These are phyloP conservation scores for Phytoseiulus persimilis DNA, from an alignment of 2,888 invertebrate species.

Conservation along the genomic window DNA sequence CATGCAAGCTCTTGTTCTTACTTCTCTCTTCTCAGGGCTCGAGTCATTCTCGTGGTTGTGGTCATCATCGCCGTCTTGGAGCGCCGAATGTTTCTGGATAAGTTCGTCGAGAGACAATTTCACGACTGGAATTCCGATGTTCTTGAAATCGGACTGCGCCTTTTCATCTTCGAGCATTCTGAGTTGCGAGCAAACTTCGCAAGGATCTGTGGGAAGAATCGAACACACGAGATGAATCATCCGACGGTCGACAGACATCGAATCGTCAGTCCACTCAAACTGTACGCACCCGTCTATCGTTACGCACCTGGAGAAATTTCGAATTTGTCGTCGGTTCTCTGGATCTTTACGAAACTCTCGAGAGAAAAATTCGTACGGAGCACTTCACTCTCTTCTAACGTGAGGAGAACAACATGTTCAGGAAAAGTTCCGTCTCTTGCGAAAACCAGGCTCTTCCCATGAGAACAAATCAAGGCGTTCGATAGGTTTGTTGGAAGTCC, in stretches of 20 bases:
- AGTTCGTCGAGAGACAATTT: neutral
- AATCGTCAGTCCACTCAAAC: too few relatives aligned
- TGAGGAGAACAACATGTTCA: neutral
- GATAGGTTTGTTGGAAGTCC: neutral
- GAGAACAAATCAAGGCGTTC: neutral
- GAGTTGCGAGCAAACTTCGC: neutral
- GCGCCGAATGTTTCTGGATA: neutral
- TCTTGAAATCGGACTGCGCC: neutral
- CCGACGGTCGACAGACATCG: too few relatives aligned
- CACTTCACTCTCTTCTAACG: neutral
- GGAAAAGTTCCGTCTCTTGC: neutral
- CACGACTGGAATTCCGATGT: neutral
- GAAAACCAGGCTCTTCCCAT: neutral
- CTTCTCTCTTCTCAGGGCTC: neutral
- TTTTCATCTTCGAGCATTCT: neutral
- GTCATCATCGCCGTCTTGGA: neutral
- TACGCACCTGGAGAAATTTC: neutral
- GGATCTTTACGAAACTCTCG: neutral
- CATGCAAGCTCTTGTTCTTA: too few relatives aligned
- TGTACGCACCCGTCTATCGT: neutral
- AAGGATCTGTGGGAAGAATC: neutral
- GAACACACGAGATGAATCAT: too few relatives aligned
- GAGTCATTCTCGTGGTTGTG: neutral
- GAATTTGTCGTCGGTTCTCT: neutral
- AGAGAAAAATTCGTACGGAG: neutral